phyloP scores from a whole-genome alignment of 2,888 invertebrate species.

The Tetragnatha montana region DNA sequence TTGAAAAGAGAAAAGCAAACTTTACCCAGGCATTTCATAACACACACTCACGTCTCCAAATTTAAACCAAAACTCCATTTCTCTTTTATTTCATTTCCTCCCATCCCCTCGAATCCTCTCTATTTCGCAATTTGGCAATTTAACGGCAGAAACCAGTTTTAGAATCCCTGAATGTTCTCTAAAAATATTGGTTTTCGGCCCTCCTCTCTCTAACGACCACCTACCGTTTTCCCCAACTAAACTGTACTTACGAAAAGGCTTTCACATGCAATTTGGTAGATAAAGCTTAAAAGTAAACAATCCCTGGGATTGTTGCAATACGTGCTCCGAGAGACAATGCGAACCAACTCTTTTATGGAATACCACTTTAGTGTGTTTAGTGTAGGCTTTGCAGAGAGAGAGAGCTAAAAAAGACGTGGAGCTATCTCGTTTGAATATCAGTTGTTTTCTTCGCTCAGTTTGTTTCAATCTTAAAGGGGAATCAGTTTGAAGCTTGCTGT shows the following conservation, averaged over 20 bases:
- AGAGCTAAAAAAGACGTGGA: neutral
- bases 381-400: neutral
- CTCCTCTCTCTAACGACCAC: neutral
- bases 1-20: too few relatives aligned
- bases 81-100: neutral
- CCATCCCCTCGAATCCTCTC: neutral
- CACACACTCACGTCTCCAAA: neutral
- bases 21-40: too few relatives aligned
- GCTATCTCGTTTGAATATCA: neutral
- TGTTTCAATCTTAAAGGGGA: neutral
- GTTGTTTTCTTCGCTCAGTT: neutral
- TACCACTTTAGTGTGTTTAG: neutral
- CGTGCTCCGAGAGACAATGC: neutral
- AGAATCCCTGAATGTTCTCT: neutral
- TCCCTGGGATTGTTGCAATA: neutral
- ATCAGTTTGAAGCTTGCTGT: neutral
- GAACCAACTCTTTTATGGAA: neutral
- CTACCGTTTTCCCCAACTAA: neutral
- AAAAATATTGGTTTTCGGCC: neutral
- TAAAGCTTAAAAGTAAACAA: conserved; percentile 1
- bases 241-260: neutral
- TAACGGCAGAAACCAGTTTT: neutral
- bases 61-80: neutral
- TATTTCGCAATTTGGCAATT: neutral
- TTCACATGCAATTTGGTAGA: neutral